Base-by-base conservation (phyloP, 1,140 invertebrate genomes). In the Drosophila rufa region DNA sequence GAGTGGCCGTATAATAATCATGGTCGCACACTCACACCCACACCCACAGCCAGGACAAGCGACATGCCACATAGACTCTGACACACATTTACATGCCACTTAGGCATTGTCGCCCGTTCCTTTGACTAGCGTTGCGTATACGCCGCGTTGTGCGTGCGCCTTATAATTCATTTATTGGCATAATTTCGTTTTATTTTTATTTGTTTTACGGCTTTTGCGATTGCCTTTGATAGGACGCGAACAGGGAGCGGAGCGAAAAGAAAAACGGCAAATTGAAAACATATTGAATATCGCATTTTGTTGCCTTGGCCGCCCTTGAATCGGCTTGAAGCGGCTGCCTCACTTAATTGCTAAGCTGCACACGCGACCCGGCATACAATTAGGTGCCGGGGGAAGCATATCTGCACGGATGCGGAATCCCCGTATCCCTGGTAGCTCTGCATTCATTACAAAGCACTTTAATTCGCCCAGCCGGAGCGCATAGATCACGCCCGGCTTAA, bases 161-260 rank as follows among this genome's bases (percentile, higher is more conserved):
- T 89, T 89, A 83, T 89, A 89, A 89, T 89, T 89, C 84, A 89
- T 89, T 89, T 89, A 89, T 89, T 89, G 84, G 80, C 78, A 83
- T 89, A 89, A 89, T 89, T 84, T 89, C 77, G 70, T 89, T 89
- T 89, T 89, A 89, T 89, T 89, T 89, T 89, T 89, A 89, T 89
- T 87, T 84, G 84, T 82, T 87, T 79, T 69, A 83, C 77, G 73
- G 84, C 77, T 69, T 77, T 83, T 75, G 77, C 84, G 75, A 80
- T 83, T 73, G 78, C 80, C 62, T 81, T 84, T 73, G 80, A 81
- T 83, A 70, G 68, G 56, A 60, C 25, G 33, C 62, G 40, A 46
- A 33, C 19, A 14, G 19, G 45, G 22, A 38, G 17, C 11, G n/a
- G 7, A n/a, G 27, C 30, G 30, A n/a, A 67, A 48, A 9, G 40